phyloP scores from a whole-genome alignment of 2,113 vertebrate species.

The Dryoscopus gambensis region DNA sequence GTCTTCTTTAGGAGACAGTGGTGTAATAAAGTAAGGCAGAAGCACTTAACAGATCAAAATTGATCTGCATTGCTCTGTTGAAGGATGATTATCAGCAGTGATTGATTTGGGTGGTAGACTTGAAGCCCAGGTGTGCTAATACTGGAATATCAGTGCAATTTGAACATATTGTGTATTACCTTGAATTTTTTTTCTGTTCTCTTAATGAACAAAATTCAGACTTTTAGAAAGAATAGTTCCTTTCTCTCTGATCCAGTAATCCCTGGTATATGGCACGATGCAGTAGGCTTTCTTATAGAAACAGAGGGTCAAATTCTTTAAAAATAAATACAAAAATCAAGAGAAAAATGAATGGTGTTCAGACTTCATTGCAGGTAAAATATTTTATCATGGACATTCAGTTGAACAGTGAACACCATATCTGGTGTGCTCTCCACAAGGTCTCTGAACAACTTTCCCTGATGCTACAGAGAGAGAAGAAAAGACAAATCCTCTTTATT shows the following conservation, averaged over 20 bases:
- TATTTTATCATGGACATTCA: neutral
- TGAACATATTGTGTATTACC: neutral
- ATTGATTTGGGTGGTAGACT: neutral
- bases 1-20: neutral
- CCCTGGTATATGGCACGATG: fast-evolving
- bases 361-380: neutral
- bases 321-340: neutral
- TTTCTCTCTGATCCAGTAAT: neutral
- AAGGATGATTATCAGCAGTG: neutral
- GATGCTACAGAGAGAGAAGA: neutral
- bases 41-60: neutral
- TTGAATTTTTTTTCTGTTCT: neutral
- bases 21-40: neutral
- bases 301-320: neutral
- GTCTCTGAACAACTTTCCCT: neutral
- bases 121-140: neutral
- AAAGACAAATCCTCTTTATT: neutral
- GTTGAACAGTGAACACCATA: neutral
- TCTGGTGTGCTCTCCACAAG: neutral
- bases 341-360: neutral
- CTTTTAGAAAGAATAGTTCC: neutral
- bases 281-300: neutral
- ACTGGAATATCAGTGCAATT: neutral
- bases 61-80: neutral
- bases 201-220: neutral